Evolutionary conservation across 2,113 vertebrate species (phyloP), one percentile per base, ranked within the genome.

Genomic region (Chunga burmeisteri): DNA sequence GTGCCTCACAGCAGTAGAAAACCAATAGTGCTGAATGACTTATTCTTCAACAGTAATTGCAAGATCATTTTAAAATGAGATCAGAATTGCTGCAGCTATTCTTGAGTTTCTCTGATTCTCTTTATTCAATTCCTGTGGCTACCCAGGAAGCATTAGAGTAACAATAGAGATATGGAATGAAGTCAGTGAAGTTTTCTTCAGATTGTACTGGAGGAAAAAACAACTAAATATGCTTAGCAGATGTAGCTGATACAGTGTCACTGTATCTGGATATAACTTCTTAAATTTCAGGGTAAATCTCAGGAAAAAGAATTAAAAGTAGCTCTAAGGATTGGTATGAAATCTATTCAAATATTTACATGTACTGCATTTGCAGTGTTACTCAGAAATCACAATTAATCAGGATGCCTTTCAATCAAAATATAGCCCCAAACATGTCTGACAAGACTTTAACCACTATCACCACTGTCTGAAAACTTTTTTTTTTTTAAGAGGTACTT

Each of bases 61-160:
- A 89, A 91, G 88, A 95, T 94, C 75, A 74, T 93, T 97, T 94
- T 65, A 38, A 96, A 36, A 49, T 82, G 36, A 93, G 55, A 83
- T 83, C 84, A 63, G 59, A 95, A 88, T 80, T 82, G 87, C 79
- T 75, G 49, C 40, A 77, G 36, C 81, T 94, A 83, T 80, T 75
- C 52, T 88, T 80, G 67, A 70, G 44, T 84, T 63, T 74, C 74
- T 72, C 44, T 46, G 26, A 29, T 65, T 77, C 66, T 78, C 34
- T 70, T 82, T 58, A 42, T 67, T 92, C 74, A 82, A 58, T 84
- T 94, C 91, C 86, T 87, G 77, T 46, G 73, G 84, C 74, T 95
- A 88, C 46, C 46, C 71, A 79, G 70, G 73, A 93, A 87, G 83
- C 40, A 82, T 87, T 71, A 81, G 67, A 93, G 32, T 49, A 92